Evolutionary conservation across 2,888 invertebrate genomes (phyloP).

Genomic region (Spodoptera exigua): DNA sequence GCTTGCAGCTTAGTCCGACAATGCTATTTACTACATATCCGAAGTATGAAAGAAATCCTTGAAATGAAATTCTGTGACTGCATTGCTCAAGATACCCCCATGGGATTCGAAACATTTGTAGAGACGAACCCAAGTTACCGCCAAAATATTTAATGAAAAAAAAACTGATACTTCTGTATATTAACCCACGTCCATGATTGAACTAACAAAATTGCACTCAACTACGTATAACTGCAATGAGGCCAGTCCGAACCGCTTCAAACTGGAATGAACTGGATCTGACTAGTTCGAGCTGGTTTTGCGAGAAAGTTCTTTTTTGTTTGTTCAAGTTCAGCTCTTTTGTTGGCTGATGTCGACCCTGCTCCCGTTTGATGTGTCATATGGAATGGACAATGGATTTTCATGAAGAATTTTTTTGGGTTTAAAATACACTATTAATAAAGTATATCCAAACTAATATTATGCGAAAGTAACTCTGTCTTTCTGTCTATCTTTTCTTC

Average conservation of each 20-base stretch:
- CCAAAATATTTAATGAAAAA: not conserved
- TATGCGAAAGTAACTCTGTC: too few relatives aligned
- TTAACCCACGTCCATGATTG: not conserved
- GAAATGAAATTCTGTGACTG: too few relatives aligned
- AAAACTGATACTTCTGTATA: slow-evolving; percentile 4
- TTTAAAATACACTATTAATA: too few relatives aligned
- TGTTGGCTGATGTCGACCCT: slow-evolving; percentile 28
- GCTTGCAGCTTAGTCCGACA: too few relatives aligned
- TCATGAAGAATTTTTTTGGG: not conserved
- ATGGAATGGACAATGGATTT: not conserved
- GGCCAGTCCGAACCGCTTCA: slow-evolving; percentile 46
- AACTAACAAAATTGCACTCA: slow-evolving; percentile 48
- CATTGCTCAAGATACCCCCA: too few relatives aligned
- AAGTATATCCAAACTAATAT: too few relatives aligned
- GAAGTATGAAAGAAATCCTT: too few relatives aligned
- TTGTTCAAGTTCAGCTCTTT: slow-evolving; percentile 47
- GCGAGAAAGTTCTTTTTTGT: slow-evolving; percentile 42
- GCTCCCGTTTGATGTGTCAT: slow-evolving; percentile 22
- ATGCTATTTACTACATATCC: too few relatives aligned
- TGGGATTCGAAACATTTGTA: too few relatives aligned
- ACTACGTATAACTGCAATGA: slow-evolving; percentile 44
- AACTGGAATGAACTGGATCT: slow-evolving; percentile 48
- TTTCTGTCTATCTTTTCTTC: too few relatives aligned
- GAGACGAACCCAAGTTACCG: not conserved
- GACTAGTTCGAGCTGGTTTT: slow-evolving; percentile 40